phyloP scores from a whole-genome alignment of 2,888 invertebrate species.

The Nomada flava region DNA sequence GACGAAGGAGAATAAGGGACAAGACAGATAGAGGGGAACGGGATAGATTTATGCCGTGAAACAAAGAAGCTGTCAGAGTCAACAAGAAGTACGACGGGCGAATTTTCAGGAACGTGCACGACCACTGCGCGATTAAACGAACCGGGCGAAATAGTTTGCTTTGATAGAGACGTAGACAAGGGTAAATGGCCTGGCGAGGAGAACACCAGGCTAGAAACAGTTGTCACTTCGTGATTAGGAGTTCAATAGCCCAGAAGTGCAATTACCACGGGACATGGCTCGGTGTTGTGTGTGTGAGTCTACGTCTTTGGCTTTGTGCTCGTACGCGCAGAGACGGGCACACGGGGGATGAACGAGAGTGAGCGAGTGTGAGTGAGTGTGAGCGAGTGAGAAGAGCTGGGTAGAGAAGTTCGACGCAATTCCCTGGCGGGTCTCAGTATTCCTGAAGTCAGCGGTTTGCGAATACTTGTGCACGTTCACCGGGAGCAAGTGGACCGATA shows the following conservation, averaged over 20 bases:
- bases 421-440: slow-evolving; percentile 42
- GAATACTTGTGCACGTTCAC: slow-evolving; percentile 50
- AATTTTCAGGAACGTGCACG: slow-evolving; percentile 4
- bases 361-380: background rate
- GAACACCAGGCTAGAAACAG: slow-evolving; percentile 44
- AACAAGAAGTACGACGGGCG: background rate
- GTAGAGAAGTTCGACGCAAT: slow-evolving; percentile 51
- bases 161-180: slow-evolving; percentile 7
- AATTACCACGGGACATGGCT: slow-evolving; percentile 71
- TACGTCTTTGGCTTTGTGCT: slow-evolving; percentile 1
- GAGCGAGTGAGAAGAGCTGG: background rate
- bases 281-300: slow-evolving; percentile 20
- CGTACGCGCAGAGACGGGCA: background rate
- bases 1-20: background rate
- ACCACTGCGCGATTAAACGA: background rate
- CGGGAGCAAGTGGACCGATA: slow-evolving; percentile 59
- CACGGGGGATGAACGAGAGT: background rate
- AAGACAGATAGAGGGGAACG: background rate
- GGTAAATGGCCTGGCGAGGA: slow-evolving; percentile 15
- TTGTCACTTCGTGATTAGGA: slow-evolving; percentile 77
- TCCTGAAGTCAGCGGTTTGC: slow-evolving; percentile 42
- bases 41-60: background rate
- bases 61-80: slow-evolving; percentile 12
- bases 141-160: slow-evolving; percentile 12
- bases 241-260: slow-evolving; percentile 73